Evolutionary conservation across 1,140 invertebrate genomes (phyloP).

Genomic region (Leptinotarsa texana): DNA sequence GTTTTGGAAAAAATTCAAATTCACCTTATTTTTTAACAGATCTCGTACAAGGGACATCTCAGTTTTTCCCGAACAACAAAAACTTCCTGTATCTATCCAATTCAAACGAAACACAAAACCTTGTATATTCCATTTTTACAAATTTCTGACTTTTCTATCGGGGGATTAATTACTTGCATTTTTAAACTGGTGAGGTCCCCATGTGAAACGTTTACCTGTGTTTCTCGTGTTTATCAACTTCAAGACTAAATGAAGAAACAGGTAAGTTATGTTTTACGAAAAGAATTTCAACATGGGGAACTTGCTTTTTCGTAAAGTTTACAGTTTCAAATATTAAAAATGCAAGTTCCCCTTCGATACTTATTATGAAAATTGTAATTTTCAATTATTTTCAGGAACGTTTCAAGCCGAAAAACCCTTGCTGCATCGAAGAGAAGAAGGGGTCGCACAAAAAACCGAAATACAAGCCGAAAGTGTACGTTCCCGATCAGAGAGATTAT

Average conservation of each 20-base stretch:
- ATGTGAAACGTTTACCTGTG: slow-evolving; percentile 5
- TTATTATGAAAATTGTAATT: not conserved
- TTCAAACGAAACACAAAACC: too few relatives aligned
- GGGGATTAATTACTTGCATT: not conserved
- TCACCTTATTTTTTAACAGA: too few relatives aligned
- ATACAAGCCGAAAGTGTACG: not conserved
- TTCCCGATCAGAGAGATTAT: slow-evolving; percentile 8
- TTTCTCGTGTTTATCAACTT: not conserved
- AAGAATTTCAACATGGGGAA: slow-evolving; percentile 7
- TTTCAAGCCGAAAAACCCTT: slow-evolving; percentile 1
- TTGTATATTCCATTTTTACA: too few relatives aligned
- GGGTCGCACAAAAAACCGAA: not conserved
- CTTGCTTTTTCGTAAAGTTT: slow-evolving; percentile 5
- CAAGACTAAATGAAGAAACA: not conserved
- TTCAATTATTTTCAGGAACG: not conserved
- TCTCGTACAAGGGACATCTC: too few relatives aligned
- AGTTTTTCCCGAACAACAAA: too few relatives aligned
- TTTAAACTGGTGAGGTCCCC: not conserved
- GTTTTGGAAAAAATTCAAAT: too few relatives aligned
- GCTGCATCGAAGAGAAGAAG: slow-evolving; percentile 1
- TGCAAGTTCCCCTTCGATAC: slow-evolving; percentile 8
- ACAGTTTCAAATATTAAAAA: not conserved
- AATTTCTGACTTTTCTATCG: too few relatives aligned
- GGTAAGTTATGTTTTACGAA: not conserved
- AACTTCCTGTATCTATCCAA: too few relatives aligned